Percentiles rank a stretch among this genome's conserved stretches.
phyloP scores from a whole-genome alignment of 2,113 vertebrate species.

The Phyllopteryx taeniolatus region DNA sequence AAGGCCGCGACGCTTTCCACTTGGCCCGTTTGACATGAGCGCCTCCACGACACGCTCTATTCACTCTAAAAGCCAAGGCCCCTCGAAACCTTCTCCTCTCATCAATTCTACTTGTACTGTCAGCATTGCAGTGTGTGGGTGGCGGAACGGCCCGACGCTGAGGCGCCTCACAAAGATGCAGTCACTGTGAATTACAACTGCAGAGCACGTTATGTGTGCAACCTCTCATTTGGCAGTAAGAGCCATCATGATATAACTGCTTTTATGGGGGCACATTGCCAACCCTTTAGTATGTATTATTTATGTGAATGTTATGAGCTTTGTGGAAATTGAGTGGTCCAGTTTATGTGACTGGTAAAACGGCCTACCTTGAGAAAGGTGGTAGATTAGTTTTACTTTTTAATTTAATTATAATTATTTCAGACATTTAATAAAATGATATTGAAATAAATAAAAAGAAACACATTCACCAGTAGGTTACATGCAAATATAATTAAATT shows the following conservation, averaged over 20 bases:
- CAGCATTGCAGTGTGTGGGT: neutral
- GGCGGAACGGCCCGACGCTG: neutral
- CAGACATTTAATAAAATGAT: too few relatives aligned
- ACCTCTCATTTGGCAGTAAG: neutral
- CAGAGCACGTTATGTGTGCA: constrained; percentile 3
- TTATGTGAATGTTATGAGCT: neutral
- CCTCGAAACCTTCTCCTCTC: neutral
- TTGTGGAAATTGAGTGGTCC: too few relatives aligned
- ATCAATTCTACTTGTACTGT: neutral
- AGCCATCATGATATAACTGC: neutral
- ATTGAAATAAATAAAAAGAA: too few relatives aligned
- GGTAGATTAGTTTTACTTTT: too few relatives aligned
- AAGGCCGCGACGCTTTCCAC: constrained; percentile 19
- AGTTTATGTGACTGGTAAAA: too few relatives aligned
- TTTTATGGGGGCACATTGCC: neutral
- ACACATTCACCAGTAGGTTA: too few relatives aligned
- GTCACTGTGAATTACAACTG: neutral
- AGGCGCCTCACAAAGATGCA: neutral
- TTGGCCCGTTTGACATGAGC: constrained; percentile 18
- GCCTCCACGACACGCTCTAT: neutral
- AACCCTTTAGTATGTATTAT: neutral
- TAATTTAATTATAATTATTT: too few relatives aligned
- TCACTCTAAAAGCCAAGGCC: neutral
- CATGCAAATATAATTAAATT: too few relatives aligned
- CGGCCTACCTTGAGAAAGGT: too few relatives aligned